A percentile compares a stretch with the other conserved stretches of the same genome.
Conservation (phyloP, 1,140 invertebrate species). For the Drosophila lowei region DNA sequence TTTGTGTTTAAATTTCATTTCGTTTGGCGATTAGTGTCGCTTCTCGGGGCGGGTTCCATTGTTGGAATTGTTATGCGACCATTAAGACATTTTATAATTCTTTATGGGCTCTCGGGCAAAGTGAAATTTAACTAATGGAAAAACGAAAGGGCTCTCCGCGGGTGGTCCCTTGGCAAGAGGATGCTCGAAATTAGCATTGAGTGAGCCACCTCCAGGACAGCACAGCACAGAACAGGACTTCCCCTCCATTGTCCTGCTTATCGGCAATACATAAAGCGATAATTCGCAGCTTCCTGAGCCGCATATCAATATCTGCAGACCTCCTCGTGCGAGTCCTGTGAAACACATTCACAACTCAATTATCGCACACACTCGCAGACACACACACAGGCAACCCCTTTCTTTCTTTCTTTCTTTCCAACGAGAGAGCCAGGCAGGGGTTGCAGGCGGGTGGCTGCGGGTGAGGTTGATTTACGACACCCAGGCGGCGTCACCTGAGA, state of each 20-base stretch:
- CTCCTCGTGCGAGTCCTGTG: constrained; percentile 27
- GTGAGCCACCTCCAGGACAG: neutral
- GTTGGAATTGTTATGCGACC: constrained; percentile 79
- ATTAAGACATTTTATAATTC: constrained; percentile 82
- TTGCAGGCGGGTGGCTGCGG: constrained; percentile 32
- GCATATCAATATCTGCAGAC: constrained; percentile 59
- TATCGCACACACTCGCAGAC: constrained; percentile 57
- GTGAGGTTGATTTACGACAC: constrained; percentile 80
- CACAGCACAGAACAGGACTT: neutral
- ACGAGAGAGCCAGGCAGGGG: constrained; percentile 6
- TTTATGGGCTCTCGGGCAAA: constrained; percentile 54
- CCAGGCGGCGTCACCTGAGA: constrained; percentile 83
- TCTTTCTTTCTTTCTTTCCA: constrained; percentile 14
- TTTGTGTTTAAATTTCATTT: constrained; percentile 80
- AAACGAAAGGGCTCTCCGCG: constrained; percentile 35
- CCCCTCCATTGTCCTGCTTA: constrained; percentile 23
- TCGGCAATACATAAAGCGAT: constrained; percentile 65
- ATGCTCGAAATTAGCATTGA: constrained; percentile 58
- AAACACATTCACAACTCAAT: constrained; percentile 76
- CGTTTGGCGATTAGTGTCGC: constrained; percentile 81
- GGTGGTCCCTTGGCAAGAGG: constrained; percentile 28
- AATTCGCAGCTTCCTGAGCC: constrained; percentile 69
- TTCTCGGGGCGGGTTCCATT: constrained; percentile 53
- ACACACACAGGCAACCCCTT: constrained; percentile 53
- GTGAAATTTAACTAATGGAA: constrained; percentile 67